phyloP scores from a whole-genome alignment of 2,888 invertebrate genomes.

The Eilema griseolum region DNA sequence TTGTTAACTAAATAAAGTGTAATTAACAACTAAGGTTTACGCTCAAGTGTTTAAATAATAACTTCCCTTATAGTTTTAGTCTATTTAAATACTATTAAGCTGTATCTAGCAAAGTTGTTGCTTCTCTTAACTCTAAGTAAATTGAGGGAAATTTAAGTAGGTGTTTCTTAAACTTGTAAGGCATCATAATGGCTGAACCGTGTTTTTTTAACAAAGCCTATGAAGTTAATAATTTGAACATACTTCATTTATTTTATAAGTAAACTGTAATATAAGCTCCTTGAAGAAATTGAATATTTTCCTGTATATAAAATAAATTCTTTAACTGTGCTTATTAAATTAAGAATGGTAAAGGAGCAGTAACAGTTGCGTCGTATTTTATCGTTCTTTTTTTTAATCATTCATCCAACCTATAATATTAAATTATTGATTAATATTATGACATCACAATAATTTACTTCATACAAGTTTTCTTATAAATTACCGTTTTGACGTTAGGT shows the following conservation, averaged over 20 bases:
- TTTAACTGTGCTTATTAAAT: no score
- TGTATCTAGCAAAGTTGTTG: background rate
- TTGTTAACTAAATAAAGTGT: conserved; percentile 12
- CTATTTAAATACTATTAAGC: background rate
- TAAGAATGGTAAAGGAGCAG: no score
- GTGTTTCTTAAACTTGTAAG: background rate
- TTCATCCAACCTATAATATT: no score
- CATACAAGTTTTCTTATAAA: no score
- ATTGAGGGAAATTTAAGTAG: background rate
- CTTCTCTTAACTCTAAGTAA: background rate
- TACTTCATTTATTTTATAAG: background rate
- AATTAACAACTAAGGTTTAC: background rate
- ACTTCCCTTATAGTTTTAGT: background rate
- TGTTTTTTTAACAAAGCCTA: background rate
- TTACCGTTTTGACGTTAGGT: no score
- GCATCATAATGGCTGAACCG: background rate
- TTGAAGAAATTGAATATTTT: no score
- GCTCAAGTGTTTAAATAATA: conserved; percentile 3
- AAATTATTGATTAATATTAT: no score
- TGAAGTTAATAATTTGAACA: background rate
- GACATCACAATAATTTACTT: no score
- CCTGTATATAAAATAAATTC: no score
- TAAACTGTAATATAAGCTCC: background rate
- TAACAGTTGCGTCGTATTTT: no score
- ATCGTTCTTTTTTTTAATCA: no score